Evolutionary conservation across 2,113 vertebrate species (phyloP), one percentile per base, ranked within the genome.

Genomic region (Condylura cristata): DNA sequence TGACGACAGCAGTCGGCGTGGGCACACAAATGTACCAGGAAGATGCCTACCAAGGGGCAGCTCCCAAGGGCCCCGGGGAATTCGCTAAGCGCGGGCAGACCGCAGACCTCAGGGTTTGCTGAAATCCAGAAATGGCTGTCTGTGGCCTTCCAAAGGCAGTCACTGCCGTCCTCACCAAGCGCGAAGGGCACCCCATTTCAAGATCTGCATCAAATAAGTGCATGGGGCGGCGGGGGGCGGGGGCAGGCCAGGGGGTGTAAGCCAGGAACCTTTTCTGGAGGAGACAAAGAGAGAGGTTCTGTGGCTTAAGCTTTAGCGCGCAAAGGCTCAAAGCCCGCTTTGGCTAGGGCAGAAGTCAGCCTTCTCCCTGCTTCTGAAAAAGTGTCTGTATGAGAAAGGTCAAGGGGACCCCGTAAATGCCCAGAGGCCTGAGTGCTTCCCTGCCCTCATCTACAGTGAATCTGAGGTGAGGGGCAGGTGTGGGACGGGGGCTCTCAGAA

Each of bases 241-340:
- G 66, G 34, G n/a, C 8, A 39, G 70, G 48, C 20, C 48, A 14
- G 18, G 51, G 8, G n/a, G 26, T 18, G 48, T 2, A 79, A 93
- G 26, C 63, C 22, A 2, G 88, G 74, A 82, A 68, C 82, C 32
- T 68, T 90, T 92, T 86, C 68, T 79, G 41, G 53, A 90, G 32
- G 81, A 70, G 46, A 68, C 41, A 17, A 51, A 70, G 12, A 68
- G 20, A 24, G 30, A n/a, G 24, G n/a, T 20, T 44, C 10, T n/a
- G 10, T 34, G 10, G 8, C 22, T 44, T 34, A 60, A 58, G 11
- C 63, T 53, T 80, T 56, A 6, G 32, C 0, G 2, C 22, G 39
- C 53, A 88, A 46, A 76, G 68, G 28, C 44, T 96, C 93, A 13
- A 1, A 24, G 2, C 3, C 5, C 39, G 48, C 39, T 90, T 28